Evolutionary conservation across 1,140 invertebrate species (phyloP), one percentile per base, ranked within the genome.

Genomic region (Listronotus bonariensis): DNA sequence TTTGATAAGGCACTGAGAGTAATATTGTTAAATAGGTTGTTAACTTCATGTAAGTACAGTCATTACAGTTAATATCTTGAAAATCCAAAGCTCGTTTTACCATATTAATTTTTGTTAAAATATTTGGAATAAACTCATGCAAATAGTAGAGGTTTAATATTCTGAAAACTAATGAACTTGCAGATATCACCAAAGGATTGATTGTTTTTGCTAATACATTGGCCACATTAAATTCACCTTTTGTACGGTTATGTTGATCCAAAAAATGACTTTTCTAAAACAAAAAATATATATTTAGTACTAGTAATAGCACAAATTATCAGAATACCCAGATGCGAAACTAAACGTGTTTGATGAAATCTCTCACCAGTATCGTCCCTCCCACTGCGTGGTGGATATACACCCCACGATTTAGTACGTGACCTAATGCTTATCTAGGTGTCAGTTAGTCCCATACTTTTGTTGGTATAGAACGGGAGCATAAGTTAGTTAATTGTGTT

Each of bases 41-140:
- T 6, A 34, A 52, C 3, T 52, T 52, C 11, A 31, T 31, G 17
- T 52, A 52, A 8, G 31, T 12, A 36, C 32, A 36, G n/a, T 52
- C 49, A 10, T 52, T 52, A 5, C n/a, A 34, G n/a, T 34, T 52
- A 26, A 36, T 52, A 52, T 52, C 15, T 14, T 38, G 17, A 52
- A 52, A 52, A 52, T 52, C 31, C 12, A 52, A 6, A 32, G 6
- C 11, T 34, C 14, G 26, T 36, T 52, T 36, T n/a, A 12, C 31
- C 11, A 10, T 2, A 6, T 52, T 31, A 9, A 52, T 34, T 52
- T 36, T 38, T 15, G 10, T 36, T 32, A 52, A 52, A 14, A 52
- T 34, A 3, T 20, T 36, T 34, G 49, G 49, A 32, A 52, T 9
- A 38, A 14, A 3, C 36, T 32, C 36, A 52, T 52, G 49, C 6